Percentiles rank a stretch among this genome's conserved stretches.
Conservation (phyloP, 2,113 vertebrate genomes). For the Chaetodon trifascialis region DNA sequence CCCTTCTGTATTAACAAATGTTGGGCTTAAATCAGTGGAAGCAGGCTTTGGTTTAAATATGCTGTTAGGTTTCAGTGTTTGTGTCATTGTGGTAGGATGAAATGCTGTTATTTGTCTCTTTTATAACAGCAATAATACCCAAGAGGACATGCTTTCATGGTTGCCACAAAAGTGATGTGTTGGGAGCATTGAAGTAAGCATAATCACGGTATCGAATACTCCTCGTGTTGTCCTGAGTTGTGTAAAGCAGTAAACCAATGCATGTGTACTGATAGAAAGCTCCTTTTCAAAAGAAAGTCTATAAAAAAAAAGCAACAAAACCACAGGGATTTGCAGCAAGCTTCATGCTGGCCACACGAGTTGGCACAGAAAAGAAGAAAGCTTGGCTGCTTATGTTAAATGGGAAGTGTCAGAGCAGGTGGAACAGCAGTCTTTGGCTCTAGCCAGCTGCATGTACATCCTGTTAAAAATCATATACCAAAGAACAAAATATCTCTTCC, state of each 20-base stretch:
- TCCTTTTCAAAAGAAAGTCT: background rate
- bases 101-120: conserved; percentile 18
- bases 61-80: conserved; percentile 3
- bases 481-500: background rate
- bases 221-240: background rate
- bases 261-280: background rate
- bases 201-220: conserved; percentile 26
- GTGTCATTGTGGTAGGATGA: background rate
- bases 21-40: background rate
- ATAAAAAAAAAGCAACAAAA: background rate
- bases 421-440: conserved; percentile 2
- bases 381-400: conserved; percentile 20
- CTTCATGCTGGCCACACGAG: background rate
- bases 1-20: conserved; percentile 12
- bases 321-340: conserved; percentile 14
- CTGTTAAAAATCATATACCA: background rate
- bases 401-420: conserved; percentile 30
- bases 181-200: conserved; percentile 11
- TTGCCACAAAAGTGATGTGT: conserved; percentile 19
- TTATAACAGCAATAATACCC: conserved; percentile 5
- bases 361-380: background rate
- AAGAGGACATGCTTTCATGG: conserved; percentile 6
- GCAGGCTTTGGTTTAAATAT: conserved; percentile 1
- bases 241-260: conserved; percentile 3
- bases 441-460: background rate